Conservation (phyloP, 2,797 vertebrate genomes). For the Pangasius larnaudii region DNA sequence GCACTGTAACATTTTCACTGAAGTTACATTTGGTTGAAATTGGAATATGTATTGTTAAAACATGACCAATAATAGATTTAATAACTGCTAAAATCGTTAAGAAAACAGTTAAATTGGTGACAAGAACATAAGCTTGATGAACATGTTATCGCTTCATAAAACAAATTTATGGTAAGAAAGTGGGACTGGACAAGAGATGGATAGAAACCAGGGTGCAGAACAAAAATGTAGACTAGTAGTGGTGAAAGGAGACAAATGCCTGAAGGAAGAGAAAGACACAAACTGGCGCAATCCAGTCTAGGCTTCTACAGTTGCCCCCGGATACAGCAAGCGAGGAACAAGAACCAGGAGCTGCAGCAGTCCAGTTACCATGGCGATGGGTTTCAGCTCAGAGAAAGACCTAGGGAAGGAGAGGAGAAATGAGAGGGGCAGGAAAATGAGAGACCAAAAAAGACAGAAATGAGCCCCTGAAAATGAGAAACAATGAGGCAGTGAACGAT, state of each 20-base stretch:
- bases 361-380: slow-evolving; percentile 71
- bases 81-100: slow-evolving; percentile 24
- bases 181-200: neutral
- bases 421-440: slow-evolving; percentile 38
- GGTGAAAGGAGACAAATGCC: slow-evolving; percentile 12
- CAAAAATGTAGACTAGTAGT: neutral
- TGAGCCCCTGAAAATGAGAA: neutral
- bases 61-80: neutral
- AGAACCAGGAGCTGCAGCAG: slow-evolving; percentile 81
- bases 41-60: neutral
- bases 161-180: neutral
- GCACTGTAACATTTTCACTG: neutral
- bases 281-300: slow-evolving; percentile 77
- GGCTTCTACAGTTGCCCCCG: slow-evolving; percentile 81
- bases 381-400: slow-evolving; percentile 57
- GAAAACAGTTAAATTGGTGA: neutral
- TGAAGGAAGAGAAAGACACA: slow-evolving; percentile 47
- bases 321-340: slow-evolving; percentile 81
- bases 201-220: neutral
- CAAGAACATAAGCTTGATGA: neutral
- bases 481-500: slow-evolving; percentile 1
- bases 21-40: neutral
- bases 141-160: neutral
- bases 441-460: slow-evolving; percentile 8
- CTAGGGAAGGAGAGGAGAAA: slow-evolving; percentile 42